Evolutionary conservation across 1,140 invertebrate genomes (phyloP).

Genomic region (Holcopasites calliopsidis): DNA sequence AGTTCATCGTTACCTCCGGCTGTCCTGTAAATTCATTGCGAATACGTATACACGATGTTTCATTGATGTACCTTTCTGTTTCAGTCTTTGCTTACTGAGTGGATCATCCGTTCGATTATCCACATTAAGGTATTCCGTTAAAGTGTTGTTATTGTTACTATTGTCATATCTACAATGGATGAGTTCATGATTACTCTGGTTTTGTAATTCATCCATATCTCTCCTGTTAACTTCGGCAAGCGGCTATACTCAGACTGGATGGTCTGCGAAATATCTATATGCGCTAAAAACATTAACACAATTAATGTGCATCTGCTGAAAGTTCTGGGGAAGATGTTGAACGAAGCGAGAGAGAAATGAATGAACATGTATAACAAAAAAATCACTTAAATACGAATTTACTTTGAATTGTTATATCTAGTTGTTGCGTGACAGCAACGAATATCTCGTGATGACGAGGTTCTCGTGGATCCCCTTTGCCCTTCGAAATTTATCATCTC

Average conservation of each 20-base stretch:
- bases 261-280: slow-evolving; percentile 17
- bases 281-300: slow-evolving; percentile 23
- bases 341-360: slow-evolving; percentile 13
- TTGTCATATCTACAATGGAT: slow-evolving; percentile 1
- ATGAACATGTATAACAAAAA: slow-evolving; percentile 20
- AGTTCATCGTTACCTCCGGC: slow-evolving; percentile 30
- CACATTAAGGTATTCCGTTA: slow-evolving; percentile 18
- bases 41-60: background rate
- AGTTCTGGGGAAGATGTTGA: background rate
- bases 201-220: slow-evolving; percentile 25
- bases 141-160: slow-evolving; percentile 17
- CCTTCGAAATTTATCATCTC: slow-evolving; percentile 33
- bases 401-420: slow-evolving; percentile 45
- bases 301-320: background rate
- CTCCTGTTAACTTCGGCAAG: background rate
- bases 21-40: slow-evolving; percentile 4
- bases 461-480: slow-evolving; percentile 34
- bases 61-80: background rate
- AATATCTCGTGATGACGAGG: slow-evolving; percentile 40
- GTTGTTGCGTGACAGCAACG: slow-evolving; percentile 40
- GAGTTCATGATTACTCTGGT: background rate
- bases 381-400: slow-evolving; percentile 41
- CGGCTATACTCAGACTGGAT: slow-evolving; percentile 9
- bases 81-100: slow-evolving; percentile 20
- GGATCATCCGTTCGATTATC: slow-evolving; percentile 25